A percentile compares a stretch with the other conserved stretches of the same genome.
Conservation (phyloP, 1,140 invertebrate species). For the Aphelenchoides besseyi region DNA sequence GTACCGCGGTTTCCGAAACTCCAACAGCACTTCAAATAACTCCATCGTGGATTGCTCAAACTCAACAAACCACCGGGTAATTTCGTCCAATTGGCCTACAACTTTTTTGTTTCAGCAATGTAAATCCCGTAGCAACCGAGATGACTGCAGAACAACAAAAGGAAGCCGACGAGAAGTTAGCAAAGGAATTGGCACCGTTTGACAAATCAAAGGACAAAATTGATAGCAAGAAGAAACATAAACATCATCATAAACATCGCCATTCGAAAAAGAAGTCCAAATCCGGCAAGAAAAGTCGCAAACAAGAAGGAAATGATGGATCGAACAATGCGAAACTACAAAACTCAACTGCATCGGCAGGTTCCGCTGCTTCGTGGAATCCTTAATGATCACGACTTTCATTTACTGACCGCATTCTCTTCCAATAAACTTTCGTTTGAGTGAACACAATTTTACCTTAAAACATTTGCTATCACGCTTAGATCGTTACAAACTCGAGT, state of each 20-base stretch:
- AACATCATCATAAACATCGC: not conserved
- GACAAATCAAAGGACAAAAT: no score
- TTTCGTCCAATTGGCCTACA: no score
- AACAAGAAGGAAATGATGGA: not conserved
- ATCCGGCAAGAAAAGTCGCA: not conserved
- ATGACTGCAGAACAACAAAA: no score
- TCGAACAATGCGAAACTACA: not conserved
- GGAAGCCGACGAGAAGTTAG: not conserved
- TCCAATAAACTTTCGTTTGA: no score
- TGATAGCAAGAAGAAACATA: conserved; percentile 1
- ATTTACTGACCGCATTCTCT: not conserved
- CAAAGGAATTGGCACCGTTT: not conserved
- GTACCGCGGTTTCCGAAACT: not conserved
- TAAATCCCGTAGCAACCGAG: no score
- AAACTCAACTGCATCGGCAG: not conserved
- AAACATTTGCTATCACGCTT: no score
- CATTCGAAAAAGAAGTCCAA: conserved; percentile 3
- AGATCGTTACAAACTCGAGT: no score
- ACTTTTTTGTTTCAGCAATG: no score
- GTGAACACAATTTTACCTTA: no score
- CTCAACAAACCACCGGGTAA: not conserved
- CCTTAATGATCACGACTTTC: not conserved
- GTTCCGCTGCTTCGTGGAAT: not conserved
- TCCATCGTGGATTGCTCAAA: not conserved
- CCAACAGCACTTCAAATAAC: not conserved